Conservation (phyloP, 2,888 invertebrate genomes). For the Kuschelorhynchus macadamiae region DNA sequence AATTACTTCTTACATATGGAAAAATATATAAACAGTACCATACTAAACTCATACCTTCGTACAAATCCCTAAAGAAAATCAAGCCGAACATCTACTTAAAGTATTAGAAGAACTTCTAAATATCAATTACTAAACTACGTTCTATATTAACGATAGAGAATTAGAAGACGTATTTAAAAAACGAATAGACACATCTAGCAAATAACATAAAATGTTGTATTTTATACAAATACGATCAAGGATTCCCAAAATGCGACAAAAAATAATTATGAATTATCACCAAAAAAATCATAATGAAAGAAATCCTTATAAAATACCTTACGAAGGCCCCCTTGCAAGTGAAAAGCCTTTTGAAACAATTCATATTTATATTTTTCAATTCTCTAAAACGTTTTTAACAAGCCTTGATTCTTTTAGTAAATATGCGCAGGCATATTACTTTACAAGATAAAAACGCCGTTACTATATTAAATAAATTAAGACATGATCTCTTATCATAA, state of each 20-base stretch:
- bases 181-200: no score
- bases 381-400: conserved; percentile 2
- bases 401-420: neutral
- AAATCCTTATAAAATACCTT: conserved; percentile 27
- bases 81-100: conserved; percentile 20
- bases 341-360: neutral
- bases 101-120: no score
- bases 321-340: neutral
- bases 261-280: neutral
- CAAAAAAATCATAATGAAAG: conserved; percentile 27
- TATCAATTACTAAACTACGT: no score
- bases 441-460: conserved; percentile 14
- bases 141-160: no score
- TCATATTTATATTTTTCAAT: conserved; percentile 6
- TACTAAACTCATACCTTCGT: conserved; percentile 25
- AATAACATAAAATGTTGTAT: neutral
- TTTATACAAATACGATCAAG: neutral
- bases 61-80: conserved; percentile 17
- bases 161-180: no score
- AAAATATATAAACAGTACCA: conserved; percentile 1
- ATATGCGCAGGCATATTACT: conserved; percentile 4
- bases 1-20: conserved; percentile 22
- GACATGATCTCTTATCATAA: neutral
- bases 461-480: conserved; percentile 6
- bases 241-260: neutral